These are phyloP conservation scores for Geococcyx californianus DNA, from an alignment of 2,113 vertebrate species.

Conservation along the genomic window DNA sequence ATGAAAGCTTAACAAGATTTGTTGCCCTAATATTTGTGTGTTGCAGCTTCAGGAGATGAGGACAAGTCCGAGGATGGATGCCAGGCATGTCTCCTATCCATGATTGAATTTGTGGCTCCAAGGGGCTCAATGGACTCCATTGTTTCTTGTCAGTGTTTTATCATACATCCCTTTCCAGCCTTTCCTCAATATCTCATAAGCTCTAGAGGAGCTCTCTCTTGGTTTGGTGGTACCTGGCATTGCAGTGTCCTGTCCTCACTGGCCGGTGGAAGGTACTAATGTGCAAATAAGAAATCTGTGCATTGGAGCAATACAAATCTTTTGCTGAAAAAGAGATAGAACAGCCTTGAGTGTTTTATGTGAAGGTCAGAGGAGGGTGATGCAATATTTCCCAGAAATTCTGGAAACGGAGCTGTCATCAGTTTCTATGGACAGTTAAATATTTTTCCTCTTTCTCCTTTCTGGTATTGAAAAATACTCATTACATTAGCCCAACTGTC, in stretches of 20 bases:
- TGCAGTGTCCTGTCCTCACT: background rate
- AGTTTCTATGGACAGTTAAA: background rate
- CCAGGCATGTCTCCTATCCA: background rate
- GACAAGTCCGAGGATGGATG: background rate
- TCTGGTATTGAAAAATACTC: slow-evolving; percentile 11
- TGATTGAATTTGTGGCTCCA: background rate
- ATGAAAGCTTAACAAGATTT: background rate
- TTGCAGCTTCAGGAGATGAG: background rate
- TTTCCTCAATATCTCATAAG: background rate
- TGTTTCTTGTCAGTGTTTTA: background rate
- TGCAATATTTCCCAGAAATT: background rate
- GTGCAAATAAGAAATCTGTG: background rate
- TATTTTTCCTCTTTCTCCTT: slow-evolving; percentile 22
- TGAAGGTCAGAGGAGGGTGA: background rate
- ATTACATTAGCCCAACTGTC: background rate
- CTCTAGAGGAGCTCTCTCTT: background rate
- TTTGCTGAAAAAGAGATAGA: background rate
- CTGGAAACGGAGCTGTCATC: slow-evolving; percentile 1
- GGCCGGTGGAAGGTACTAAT: background rate
- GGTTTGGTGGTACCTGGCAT: background rate
- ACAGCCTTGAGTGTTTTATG: background rate
- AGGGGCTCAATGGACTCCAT: background rate
- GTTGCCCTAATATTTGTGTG: background rate
- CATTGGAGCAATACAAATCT: background rate
- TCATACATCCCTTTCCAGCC: background rate